Evolutionary conservation across 2,888 invertebrate species (phyloP), one percentile per base, ranked within the genome.

Genomic region (Sarcophaga subvicina): DNA sequence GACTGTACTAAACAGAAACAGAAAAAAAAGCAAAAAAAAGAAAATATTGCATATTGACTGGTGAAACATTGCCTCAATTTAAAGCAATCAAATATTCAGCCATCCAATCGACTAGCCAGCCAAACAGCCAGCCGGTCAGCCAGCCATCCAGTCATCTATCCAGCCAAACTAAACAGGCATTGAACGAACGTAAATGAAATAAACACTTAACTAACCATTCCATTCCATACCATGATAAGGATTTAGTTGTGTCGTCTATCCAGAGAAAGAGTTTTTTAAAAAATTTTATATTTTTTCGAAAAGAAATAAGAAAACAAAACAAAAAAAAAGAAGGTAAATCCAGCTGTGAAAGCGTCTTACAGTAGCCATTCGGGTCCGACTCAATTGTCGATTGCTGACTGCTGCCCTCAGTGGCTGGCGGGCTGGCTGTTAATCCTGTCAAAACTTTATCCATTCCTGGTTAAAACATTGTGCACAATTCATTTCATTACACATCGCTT

Each of bases 271-370:
- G 69, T 80, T 87, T 73, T 80, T 87, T 81, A 20, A 69, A 70
- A 62, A 27, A n/a, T 73, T 25, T 25, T 14, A 70, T 83, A 49
- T 81, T 49, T 78, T 62, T 63, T 45, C 60, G 11, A 60, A 14
- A 54, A 54, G 12, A 54, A 60, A 60, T 54, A 54, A 54, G 12
- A 54, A 54, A 49, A 49, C 37, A 49, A 49, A 49, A 49, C 11
- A 49, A 49, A 49, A 49, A 49, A 11, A 60, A 59, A 73, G 77
- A 62, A 14, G 37, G 37, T 37, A 79, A 82, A 64, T 84, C 87
- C 87, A 87, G 87, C 87, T 87, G 87, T 82, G 84, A 84, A 87
- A 84, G 82, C 84, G 79, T 87, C 79, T 87, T 82, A 81, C 87
- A 63, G 87, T 87, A 87, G 87, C 87, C 83, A 84, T 81, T 81